Evolutionary conservation across 2,797 vertebrate species (phyloP).

Genomic region (Coluber constrictor): DNA sequence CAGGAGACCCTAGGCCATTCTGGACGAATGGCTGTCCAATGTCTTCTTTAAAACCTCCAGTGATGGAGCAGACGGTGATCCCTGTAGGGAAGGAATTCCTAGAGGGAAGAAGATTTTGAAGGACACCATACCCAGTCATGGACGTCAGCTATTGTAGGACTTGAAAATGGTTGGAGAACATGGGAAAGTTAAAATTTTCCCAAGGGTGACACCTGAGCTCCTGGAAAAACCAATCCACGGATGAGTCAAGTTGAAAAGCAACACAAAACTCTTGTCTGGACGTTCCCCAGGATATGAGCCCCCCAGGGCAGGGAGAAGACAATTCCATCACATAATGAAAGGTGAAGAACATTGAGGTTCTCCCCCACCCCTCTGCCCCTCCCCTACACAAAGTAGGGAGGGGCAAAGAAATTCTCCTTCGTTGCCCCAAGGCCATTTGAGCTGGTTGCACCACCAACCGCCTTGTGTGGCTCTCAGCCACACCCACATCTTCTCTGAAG

Average conservation of each 20-base stretch:
- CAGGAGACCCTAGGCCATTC: no score
- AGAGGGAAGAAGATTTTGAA: neutral
- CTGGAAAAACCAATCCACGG: neutral
- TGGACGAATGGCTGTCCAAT: no score
- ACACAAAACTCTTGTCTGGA: neutral
- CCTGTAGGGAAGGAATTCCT: no score
- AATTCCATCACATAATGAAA: neutral
- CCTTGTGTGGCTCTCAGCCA: neutral
- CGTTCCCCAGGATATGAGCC: neutral
- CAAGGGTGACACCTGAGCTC: neutral
- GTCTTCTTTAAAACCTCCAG: no score
- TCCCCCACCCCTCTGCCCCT: neutral
- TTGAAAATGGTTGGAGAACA: neutral
- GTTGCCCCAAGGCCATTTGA: neutral
- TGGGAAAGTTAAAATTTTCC: neutral
- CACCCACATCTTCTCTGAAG: neutral
- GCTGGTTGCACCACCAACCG: neutral
- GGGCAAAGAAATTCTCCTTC: neutral
- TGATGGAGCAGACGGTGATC: no score
- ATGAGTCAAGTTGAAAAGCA: neutral
- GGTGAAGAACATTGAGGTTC: neutral
- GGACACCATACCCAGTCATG: neutral
- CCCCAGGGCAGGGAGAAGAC: neutral
- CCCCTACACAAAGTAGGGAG: neutral
- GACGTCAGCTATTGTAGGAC: no score